Percentiles rank a stretch among this genome's conserved stretches.
These are phyloP conservation scores for Zenarchopterus dispar DNA, from an alignment of 2,797 vertebrate genomes.

Conservation along the genomic window DNA sequence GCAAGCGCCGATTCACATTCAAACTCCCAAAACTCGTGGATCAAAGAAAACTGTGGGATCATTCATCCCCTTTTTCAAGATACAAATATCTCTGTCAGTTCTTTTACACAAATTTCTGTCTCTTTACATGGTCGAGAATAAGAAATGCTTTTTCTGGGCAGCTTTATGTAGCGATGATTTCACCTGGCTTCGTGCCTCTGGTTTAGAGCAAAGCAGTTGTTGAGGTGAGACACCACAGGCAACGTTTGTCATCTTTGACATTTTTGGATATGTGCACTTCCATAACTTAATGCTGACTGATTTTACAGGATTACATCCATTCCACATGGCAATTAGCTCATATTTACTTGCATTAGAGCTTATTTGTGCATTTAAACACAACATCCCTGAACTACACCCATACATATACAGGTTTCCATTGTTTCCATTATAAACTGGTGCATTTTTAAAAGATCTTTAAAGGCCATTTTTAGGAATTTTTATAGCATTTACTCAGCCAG, in stretches of 20 bases:
- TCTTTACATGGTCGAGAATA: too few relatives aligned
- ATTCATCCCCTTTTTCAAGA: neutral
- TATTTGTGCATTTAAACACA: too few relatives aligned
- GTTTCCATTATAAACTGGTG: too few relatives aligned
- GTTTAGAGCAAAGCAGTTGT: slow-evolving; percentile 1
- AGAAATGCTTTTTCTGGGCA: neutral
- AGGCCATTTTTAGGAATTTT: neutral
- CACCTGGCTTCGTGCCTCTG: neutral
- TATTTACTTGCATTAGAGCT: too few relatives aligned
- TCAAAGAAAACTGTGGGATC: neutral
- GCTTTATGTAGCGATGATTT: neutral
- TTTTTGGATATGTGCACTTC: neutral
- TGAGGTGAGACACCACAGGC: too few relatives aligned
- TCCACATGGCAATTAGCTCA: too few relatives aligned
- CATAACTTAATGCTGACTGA: too few relatives aligned
- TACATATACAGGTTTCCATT: too few relatives aligned
- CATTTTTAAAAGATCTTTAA: neutral
- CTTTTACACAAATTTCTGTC: neutral
- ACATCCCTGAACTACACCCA: too few relatives aligned
- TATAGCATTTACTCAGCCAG: neutral
- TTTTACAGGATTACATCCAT: too few relatives aligned
- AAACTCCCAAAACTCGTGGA: slow-evolving; percentile 8
- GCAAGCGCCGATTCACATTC: slow-evolving; percentile 13
- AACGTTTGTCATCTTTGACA: neutral
- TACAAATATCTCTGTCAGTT: neutral